Evolutionary conservation across 2,888 invertebrate genomes (phyloP).

Genomic region (Leptopilina myrica): DNA sequence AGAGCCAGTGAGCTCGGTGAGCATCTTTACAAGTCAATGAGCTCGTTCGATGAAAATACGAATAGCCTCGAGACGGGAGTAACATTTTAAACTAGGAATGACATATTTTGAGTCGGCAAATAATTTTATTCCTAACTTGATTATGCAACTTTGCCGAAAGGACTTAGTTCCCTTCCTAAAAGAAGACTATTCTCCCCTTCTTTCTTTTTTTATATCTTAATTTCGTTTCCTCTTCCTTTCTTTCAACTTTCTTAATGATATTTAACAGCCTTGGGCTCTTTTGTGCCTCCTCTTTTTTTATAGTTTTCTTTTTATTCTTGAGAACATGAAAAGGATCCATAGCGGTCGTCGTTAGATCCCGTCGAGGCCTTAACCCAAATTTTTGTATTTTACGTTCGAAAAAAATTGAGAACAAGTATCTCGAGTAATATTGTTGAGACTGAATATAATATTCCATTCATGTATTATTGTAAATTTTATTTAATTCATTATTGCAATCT

Average conservation of each 20-base stretch:
- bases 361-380: constrained; percentile 68
- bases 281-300: background rate
- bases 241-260: constrained; percentile 21
- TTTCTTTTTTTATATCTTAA: background rate
- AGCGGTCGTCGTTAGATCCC: constrained; percentile 50
- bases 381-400: constrained; percentile 58
- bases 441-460: no score
- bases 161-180: background rate
- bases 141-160: background rate
- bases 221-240: constrained; percentile 37
- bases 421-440: background rate
- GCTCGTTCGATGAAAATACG: constrained; percentile 35
- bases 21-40: constrained; percentile 34
- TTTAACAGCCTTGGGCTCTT: constrained; percentile 28
- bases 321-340: constrained; percentile 19
- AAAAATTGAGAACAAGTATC: constrained; percentile 53
- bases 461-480: no score
- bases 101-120: constrained; percentile 10
- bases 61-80: constrained; percentile 29
- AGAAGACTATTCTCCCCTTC: no score
- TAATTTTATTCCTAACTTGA: background rate
- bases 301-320: constrained; percentile 4
- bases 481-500: no score
- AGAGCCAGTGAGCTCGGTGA: background rate
- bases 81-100: constrained; percentile 22